These are phyloP conservation scores for Pangasius larnaudii DNA, from an alignment of 2,797 vertebrate species.

Conservation along the genomic window DNA sequence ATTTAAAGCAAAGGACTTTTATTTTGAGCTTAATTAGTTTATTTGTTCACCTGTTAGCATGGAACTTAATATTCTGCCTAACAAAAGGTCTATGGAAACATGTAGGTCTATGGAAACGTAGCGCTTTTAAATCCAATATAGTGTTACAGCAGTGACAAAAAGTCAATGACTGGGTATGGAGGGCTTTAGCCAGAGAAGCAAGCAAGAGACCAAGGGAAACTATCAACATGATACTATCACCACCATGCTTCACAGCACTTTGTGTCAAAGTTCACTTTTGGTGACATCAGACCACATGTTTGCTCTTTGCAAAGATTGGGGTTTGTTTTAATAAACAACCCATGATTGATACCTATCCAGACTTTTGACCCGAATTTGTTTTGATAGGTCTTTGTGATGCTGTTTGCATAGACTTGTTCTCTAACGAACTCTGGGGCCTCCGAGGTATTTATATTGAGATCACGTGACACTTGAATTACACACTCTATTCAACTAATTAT, in stretches of 20 bases:
- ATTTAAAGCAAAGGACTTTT: background rate
- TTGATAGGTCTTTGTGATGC: background rate
- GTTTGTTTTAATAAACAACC: background rate
- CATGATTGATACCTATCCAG: background rate
- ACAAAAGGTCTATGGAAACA: background rate
- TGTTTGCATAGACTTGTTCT: background rate
- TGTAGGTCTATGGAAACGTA: background rate
- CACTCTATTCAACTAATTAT: background rate
- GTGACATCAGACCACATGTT: background rate
- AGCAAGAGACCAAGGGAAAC: background rate
- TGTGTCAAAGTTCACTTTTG: background rate
- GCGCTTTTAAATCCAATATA: background rate
- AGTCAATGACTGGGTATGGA: background rate
- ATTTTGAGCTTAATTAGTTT: background rate
- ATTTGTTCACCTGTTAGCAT: background rate
- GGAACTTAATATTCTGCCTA: background rate
- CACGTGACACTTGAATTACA: background rate
- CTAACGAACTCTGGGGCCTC: background rate
- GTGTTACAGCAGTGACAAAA: background rate
- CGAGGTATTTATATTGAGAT: background rate
- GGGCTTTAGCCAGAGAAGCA: background rate
- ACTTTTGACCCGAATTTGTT: background rate
- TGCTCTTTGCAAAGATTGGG: background rate
- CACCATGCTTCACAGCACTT: background rate
- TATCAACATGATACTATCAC: background rate